Evolutionary conservation across 1,140 invertebrate species (phyloP), one percentile per base, ranked within the genome.

Genomic region (Heliconius hewitsoni): DNA sequence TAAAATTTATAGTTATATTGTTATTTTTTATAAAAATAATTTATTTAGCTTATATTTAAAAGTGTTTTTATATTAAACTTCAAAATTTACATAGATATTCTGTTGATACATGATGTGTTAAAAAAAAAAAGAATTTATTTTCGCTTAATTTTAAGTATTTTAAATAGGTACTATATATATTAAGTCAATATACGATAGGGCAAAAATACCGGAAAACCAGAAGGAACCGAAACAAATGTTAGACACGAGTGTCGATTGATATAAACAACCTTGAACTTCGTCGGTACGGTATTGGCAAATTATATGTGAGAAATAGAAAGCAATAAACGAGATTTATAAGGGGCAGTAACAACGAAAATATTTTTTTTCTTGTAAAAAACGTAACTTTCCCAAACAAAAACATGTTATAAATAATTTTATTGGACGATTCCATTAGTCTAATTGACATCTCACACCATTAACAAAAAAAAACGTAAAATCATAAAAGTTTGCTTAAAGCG

Each of bases 251-350:
- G 52, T 18, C 3, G 27, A 19, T 8, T 75, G 34, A 66, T 75
- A 66, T 55, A 75, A 57, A 57, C 37, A 75, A 39, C 74, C 74
- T 75, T 75, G 74, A 75, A 75, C 74, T 75, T 75, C 34, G 71
- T 46, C 27, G 18, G 16, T 39, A 75, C 74, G 34, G 34, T 66
- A n/a, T 39, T 57, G 74, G 39, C 55, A 34, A 75, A 75, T 75
- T 75, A 75, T 66, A 30, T 39, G 52, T 42, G 55, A 66, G 74
- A 66, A 66, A 66, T 66, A 75, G 55, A 37, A 66, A 75, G 74
- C 34, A 75, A 39, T 60, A 60, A 75, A 75, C 16, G n/a, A 75
- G 37, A 75, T 75, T 75, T 75, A 75, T 75, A 34, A 75, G 6
- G 11, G 3, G 34, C 27, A 74, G 27, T 27, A 6, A 37, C 37